Conservation (phyloP, 2,113 vertebrate species). For the Xenus cinereus region DNA sequence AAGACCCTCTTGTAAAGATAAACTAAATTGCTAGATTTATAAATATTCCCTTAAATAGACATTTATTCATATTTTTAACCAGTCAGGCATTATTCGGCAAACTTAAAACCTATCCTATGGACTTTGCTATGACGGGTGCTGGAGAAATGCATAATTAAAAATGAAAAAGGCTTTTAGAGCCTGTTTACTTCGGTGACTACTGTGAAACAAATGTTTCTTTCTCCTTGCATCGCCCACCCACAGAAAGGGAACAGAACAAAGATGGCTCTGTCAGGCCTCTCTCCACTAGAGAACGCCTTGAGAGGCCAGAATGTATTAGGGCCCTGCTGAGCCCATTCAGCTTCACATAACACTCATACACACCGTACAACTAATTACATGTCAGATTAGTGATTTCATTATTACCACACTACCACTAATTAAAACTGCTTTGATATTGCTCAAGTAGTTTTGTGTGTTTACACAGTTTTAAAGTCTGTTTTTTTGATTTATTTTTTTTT, state of each 20-base stretch:
- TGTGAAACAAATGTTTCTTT: constrained; percentile 91
- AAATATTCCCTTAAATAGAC: not conserved
- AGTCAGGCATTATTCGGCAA: constrained; percentile 27
- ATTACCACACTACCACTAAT: constrained; percentile 90
- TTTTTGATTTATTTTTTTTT: not conserved
- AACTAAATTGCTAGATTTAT: not conserved
- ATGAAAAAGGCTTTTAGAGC: constrained; percentile 76
- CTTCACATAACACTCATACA: constrained; percentile 76
- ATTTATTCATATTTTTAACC: constrained; percentile 33
- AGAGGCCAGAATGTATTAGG: constrained; percentile 87
- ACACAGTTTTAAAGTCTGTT: constrained; percentile 57
- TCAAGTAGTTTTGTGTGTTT: constrained; percentile 87
- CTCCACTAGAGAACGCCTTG: constrained; percentile 83
- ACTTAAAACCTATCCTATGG: constrained; percentile 46
- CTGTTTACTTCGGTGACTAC: constrained; percentile 86
- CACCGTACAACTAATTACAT: constrained; percentile 88
- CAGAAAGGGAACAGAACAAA: constrained; percentile 89
- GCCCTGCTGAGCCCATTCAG: constrained; percentile 86
- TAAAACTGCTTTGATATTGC: constrained; percentile 89
- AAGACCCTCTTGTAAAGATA: not conserved
- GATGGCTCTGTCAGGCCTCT: constrained; percentile 88
- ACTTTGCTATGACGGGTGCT: constrained; percentile 49
- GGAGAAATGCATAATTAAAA: constrained; percentile 79
- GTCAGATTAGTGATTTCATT: constrained; percentile 92
- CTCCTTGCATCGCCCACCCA: constrained; percentile 86